Percentiles rank a stretch among this genome's conserved stretches.
Evolutionary conservation across 2,888 invertebrate genomes (phyloP).

Genomic region (Rosalia funebris): DNA sequence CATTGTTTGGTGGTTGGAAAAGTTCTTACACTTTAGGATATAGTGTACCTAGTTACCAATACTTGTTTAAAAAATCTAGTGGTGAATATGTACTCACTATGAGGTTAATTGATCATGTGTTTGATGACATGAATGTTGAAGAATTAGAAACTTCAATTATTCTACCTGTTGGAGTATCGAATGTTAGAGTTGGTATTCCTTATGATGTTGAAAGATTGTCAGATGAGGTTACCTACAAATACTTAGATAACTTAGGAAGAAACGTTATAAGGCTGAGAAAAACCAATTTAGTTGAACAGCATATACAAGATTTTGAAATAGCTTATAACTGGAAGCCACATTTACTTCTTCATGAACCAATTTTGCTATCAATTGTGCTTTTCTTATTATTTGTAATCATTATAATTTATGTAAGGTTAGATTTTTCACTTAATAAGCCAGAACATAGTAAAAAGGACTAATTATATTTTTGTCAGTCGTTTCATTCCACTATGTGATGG

Average conservation of each 20-base stretch:
- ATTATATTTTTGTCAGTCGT: conserved; percentile 11
- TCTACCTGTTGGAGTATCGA: conserved; percentile 91
- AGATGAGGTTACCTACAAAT: conserved; percentile 87
- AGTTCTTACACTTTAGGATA: conserved; percentile 93
- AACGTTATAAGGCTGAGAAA: conserved; percentile 86
- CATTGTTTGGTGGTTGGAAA: conserved; percentile 98
- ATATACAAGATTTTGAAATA: conserved; percentile 93
- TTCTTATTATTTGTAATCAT: conserved; percentile 90
- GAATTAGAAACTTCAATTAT: conserved; percentile 88
- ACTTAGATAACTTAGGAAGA: conserved; percentile 92
- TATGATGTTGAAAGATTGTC: conserved; percentile 80
- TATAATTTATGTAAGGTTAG: conserved; percentile 93
- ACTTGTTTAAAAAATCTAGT: conserved; percentile 83
- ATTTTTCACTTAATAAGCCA: conserved; percentile 82
- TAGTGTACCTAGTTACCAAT: conserved; percentile 97
- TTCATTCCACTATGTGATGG: conserved; percentile 16
- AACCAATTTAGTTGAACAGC: conserved; percentile 91
- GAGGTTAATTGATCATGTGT: conserved; percentile 95
- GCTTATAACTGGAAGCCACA: conserved; percentile 88
- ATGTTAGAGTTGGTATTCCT: conserved; percentile 83
- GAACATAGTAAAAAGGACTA: conserved; percentile 67
- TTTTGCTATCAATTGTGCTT: conserved; percentile 88
- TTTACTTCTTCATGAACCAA: conserved; percentile 91
- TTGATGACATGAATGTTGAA: conserved; percentile 96
- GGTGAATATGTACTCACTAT: conserved; percentile 85